Evolutionary conservation across 2,888 invertebrate genomes (phyloP), one percentile per base, ranked within the genome.

Genomic region (Lithophane semibrunnea): DNA sequence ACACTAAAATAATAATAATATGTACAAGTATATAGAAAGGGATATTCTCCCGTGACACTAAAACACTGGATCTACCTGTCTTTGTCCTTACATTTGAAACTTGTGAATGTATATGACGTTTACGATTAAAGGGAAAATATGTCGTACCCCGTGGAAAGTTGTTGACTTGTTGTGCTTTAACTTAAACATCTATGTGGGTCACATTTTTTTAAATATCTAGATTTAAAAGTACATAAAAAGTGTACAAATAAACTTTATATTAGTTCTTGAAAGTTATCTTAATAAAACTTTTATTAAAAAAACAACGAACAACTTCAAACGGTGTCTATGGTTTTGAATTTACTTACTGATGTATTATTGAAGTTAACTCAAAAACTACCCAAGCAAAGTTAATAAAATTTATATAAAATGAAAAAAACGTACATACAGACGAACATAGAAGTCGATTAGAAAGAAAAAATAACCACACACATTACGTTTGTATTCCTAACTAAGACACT

Each of bases 401-500:
- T 37, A 37, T 37, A 37, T 37, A 0, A 37, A 37, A 37, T 37
- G 4, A 4, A 37, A 37, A 37, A 37, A 37, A 5, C 37, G 4
- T 5, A 37, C 4, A 5, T 37, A 37, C 37, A 37, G 37, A 37
- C 0, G 37, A 37, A 37, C 37, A 37, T 37, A 37, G 37, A 37
- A 37, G 37, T 5, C 37, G 37, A 4, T 37, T 37, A 37, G 5
- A 37, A 9, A 42, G 2, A 49, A n/a, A n/a, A 52, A 68, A 42
- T 29, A 10, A n/a, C 58, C 5, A 44, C 16, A 66, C 7, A 58
- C n/a, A 63, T 56, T 60, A 63, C 61, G 12, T 68, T 49, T 42
- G 24, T 52, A 42, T 64, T 64, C 52, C 13, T 56, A 44, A 64
- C 24, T 64, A 70, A 72, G 68, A 81, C 56, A 81, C 67, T 71